These are phyloP conservation scores for Notiomystis cincta DNA, from an alignment of 2,113 vertebrate species.

Conservation along the genomic window DNA sequence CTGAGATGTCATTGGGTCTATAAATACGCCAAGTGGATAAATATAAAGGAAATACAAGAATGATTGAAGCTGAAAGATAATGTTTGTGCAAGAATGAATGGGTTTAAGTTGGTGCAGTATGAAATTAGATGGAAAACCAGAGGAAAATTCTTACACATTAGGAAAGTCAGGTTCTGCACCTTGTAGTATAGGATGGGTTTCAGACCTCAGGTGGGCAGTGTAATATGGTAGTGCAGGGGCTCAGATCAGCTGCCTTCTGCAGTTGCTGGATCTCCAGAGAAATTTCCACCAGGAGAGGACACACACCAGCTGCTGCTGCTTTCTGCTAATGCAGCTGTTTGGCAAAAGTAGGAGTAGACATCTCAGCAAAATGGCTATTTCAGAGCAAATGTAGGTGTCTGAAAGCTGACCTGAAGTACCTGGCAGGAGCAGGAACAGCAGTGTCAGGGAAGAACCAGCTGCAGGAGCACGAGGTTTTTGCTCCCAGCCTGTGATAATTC, in stretches of 20 bases:
- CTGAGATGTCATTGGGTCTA: neutral
- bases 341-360: neutral
- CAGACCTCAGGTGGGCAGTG: neutral
- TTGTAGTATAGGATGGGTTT: neutral
- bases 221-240: neutral
- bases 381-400: neutral
- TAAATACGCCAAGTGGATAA: neutral
- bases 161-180: neutral
- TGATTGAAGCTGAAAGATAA: neutral
- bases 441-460: neutral
- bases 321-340: neutral
- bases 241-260: neutral
- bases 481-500: neutral
- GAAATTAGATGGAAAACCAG: neutral
- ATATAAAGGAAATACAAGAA: neutral
- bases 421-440: neutral
- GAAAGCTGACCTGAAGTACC: neutral
- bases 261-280: neutral
- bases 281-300: fast-evolving
- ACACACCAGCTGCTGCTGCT: neutral
- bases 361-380: neutral
- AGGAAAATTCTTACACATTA: neutral
- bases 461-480: neutral
- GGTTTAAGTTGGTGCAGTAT: neutral
- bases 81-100: neutral